These are phyloP conservation scores for Berghia stephanieae DNA, from an alignment of 1,140 invertebrate species.

Conservation along the genomic window DNA sequence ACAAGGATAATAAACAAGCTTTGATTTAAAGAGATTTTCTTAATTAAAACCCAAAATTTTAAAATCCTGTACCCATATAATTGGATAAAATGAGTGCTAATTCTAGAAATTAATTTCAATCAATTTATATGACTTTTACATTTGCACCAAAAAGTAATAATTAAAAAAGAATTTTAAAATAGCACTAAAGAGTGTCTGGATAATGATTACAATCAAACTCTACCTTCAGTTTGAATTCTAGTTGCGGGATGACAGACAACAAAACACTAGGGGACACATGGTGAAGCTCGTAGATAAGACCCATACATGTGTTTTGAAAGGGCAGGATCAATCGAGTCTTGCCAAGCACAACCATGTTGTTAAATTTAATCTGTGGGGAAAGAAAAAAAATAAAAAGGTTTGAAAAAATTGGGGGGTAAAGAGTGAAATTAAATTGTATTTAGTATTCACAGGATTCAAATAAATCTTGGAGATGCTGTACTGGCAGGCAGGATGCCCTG, in stretches of 20 bases:
- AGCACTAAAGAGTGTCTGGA: not conserved
- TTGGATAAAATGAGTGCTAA: too few species aligned
- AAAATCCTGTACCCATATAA: too few species aligned
- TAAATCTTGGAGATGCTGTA: too few species aligned
- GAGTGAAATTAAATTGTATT: not conserved
- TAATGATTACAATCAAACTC: not conserved
- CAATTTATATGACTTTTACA: too few species aligned
- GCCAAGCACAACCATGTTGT: slow-evolving; percentile 90
- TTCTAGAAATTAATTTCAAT: too few species aligned
- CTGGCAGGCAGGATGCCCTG: too few species aligned
- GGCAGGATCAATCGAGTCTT: slow-evolving; percentile 71
- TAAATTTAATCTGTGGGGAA: slow-evolving; percentile 96
- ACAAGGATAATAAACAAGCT: slow-evolving; percentile 20
- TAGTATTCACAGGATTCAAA: not conserved
- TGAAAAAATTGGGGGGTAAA: too few species aligned
- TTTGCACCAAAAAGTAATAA: too few species aligned
- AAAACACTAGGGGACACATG: slow-evolving; percentile 90
- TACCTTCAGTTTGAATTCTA: slow-evolving; percentile 80
- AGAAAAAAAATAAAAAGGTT: slow-evolving; percentile 64
- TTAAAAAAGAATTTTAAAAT: too few species aligned
- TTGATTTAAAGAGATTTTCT: not conserved
- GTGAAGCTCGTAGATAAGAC: slow-evolving; percentile 96
- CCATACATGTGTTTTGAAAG: slow-evolving; percentile 78
- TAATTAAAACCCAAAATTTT: not conserved
- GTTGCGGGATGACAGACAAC: slow-evolving; percentile 87